Conservation (phyloP, 2,113 vertebrate species). For the Natator depressus region DNA sequence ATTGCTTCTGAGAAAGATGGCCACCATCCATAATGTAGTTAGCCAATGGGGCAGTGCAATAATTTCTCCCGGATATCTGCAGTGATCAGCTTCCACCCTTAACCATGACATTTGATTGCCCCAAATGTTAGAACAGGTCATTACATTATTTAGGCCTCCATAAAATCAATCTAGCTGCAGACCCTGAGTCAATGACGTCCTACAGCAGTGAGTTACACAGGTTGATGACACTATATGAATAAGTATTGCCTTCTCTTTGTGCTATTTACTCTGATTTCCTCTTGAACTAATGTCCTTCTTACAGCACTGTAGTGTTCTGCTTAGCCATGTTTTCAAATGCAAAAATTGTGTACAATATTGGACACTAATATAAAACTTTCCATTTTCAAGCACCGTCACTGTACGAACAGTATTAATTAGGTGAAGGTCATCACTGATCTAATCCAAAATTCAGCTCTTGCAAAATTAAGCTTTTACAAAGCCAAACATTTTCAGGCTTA, state of each 20-base stretch:
- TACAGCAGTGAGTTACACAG: neutral
- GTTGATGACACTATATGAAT: fast-evolving
- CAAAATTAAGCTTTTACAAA: neutral
- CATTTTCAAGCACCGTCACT: fast-evolving
- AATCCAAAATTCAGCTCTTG: neutral
- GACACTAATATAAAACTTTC: fast-evolving
- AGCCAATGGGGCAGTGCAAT: neutral
- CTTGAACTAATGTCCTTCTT: neutral
- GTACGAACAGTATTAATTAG: neutral
- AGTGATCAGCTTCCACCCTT: neutral
- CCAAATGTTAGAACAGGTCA: neutral
- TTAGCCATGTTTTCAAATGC: neutral
- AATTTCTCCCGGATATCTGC: neutral
- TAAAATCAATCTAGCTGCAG: neutral
- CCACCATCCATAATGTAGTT: neutral
- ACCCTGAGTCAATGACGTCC: neutral
- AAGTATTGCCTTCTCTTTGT: neutral
- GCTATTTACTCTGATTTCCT: neutral
- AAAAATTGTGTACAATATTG: fast-evolving
- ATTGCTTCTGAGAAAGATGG: neutral
- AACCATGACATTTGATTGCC: neutral
- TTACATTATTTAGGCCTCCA: fast-evolving
- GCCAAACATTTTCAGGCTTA: neutral
- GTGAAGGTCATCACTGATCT: neutral
- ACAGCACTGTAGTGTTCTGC: neutral